Evolutionary conservation across 2,888 invertebrate genomes (phyloP), one percentile per base, ranked within the genome.

Genomic region (Notocelia uddmanniana): DNA sequence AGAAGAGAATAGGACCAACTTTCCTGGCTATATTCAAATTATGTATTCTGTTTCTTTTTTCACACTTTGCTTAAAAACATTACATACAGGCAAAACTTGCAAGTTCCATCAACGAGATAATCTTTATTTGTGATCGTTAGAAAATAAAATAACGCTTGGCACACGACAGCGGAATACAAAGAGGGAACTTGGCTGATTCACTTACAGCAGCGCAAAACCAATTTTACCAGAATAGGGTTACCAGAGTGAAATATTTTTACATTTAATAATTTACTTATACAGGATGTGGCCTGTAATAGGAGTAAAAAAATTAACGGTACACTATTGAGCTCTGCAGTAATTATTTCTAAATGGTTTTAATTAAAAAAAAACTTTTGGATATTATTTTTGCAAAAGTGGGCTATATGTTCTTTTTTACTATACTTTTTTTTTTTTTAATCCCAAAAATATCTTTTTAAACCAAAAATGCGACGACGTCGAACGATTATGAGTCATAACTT

Each of bases 71-170:
- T 6, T 6, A 23, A 34, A 57, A 59, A 59, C 48, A 19, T 10
- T 23, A 62, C 18, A 57, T 55, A n/a, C 48, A 48, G 23, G 11
- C n/a, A 63, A 37, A 37, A 60, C 37, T 52, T 52, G 37, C 15
- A 58, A 63, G 21, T 54, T 66, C 52, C 23, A 41, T 52, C 37
- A 34, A 37, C n/a, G 45, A 59, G 37, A 71, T 66, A 66, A 71
- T 59, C 52, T 54, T 64, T 63, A 52, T 66, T 58, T 66, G 58
- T 41, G 54, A 37, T 57, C 48, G 37, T 69, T 57, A 69, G 55
- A 57, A 62, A 69, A 69, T 58, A 58, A 70, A 70, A 70, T 70
- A 64, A 64, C 64, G 50, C 50, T 64, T 70, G 69, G 69, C 69
- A 55, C 50, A 54, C 70, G 70, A 59, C 41, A 52, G 41, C 52